These are phyloP conservation scores for Nycticorax nycticorax DNA, from an alignment of 2,113 vertebrate genomes.

Conservation along the genomic window DNA sequence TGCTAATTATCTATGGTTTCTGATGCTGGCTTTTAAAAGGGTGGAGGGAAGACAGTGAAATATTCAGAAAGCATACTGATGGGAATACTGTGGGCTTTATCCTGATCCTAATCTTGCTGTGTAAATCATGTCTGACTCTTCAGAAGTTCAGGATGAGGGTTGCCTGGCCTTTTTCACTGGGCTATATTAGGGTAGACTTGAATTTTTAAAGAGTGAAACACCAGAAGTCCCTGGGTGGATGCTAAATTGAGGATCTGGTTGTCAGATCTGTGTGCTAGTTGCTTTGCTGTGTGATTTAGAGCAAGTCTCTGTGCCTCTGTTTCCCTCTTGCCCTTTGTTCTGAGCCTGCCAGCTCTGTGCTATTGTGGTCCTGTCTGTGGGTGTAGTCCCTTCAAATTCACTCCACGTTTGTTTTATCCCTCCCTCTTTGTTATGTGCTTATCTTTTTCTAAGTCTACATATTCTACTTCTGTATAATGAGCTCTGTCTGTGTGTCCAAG, in stretches of 20 bases:
- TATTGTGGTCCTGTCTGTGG: neutral
- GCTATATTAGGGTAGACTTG: neutral
- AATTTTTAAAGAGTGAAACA: neutral
- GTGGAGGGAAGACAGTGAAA: neutral
- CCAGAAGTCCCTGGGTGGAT: neutral
- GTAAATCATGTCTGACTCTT: neutral
- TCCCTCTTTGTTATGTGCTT: neutral
- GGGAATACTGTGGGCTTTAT: neutral
- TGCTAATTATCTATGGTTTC: constrained; percentile 51
- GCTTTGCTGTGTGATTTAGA: neutral
- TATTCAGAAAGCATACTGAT: neutral
- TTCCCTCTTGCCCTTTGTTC: neutral
- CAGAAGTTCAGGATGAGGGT: neutral
- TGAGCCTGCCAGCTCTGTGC: neutral
- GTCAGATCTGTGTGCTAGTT: neutral
- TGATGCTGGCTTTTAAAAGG: constrained; percentile 40
- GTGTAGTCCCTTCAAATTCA: neutral
- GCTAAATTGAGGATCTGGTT: neutral
- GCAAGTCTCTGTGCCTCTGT: neutral
- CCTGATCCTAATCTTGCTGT: neutral
- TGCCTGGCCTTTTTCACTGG: neutral
- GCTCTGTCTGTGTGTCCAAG: neutral
- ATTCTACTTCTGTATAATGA: neutral
- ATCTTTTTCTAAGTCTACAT: neutral
- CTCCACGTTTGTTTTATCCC: neutral